phyloP scores from a whole-genome alignment of 2,113 vertebrate genomes.

The Notarius quadriscutis region DNA sequence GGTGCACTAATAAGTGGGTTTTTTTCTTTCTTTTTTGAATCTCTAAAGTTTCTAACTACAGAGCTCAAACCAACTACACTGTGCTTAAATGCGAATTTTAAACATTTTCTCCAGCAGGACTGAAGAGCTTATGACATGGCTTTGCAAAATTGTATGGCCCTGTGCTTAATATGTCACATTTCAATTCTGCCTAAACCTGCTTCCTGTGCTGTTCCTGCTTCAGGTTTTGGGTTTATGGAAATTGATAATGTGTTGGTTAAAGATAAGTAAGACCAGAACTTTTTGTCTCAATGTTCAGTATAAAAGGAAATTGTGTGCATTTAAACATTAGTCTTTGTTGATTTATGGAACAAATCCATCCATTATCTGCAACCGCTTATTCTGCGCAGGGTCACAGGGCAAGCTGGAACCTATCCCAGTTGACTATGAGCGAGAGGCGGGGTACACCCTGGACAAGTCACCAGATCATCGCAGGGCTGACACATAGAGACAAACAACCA shows the following conservation, averaged over 20 bases:
- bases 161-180: neutral
- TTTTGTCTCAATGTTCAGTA: neutral
- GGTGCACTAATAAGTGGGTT: neutral
- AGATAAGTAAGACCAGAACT: neutral
- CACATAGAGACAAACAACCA: no score
- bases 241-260: neutral
- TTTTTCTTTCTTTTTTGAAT: neutral
- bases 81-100: neutral
- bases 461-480: no score
- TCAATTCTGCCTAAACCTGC: neutral
- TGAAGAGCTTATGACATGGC: neutral
- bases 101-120: neutral
- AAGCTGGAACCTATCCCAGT: no score
- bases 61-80: neutral
- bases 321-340: neutral
- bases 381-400: no score
- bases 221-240: neutral
- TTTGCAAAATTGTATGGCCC: neutral
- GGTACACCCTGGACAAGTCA: no score
- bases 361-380: no score
- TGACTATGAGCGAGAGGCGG: no score
- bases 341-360: neutral
- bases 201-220: neutral
- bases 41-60: neutral
- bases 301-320: neutral